Evolutionary conservation across 2,888 invertebrate species (phyloP), one percentile per base, ranked within the genome.

Genomic region (Netelia inedita): DNA sequence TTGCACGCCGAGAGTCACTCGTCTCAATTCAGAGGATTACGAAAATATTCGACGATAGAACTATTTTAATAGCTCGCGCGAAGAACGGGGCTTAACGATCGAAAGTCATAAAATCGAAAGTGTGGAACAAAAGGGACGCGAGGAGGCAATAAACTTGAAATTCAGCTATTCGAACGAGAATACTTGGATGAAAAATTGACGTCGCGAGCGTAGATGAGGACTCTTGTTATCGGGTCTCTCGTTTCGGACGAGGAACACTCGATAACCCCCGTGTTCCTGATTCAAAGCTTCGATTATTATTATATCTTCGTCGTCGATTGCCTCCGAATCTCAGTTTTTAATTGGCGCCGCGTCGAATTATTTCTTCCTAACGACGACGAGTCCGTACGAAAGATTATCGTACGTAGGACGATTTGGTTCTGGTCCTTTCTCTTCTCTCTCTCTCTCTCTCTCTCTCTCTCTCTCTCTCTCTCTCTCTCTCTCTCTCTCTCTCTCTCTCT

Each of bases 111-210:
- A n/a, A n/a, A n/a, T n/a, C n/a, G n/a, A n/a, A 59, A 21, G 1
- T 5, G 5, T 28, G 28, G 57, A 61, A 53, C 14, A n/a, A 76
- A 66, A 78, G 78, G 53, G 10, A 28, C 53, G 57, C 57, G 21
- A 46, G 46, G 46, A 28, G 43, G 50, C 59, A 50, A 73, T 73
- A 68, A 82, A 78, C 23, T 72, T 59, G 23, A 66, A 73, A 73
- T 68, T 78, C 68, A 72, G 59, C 43, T 73, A 68, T 82, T 57
- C 59, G 46, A 78, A 73, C 66, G 78, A 82, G 68, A 75, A 61
- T 73, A 78, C 50, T 53, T 43, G 59, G 23, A 79, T 74, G 71
- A 75, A 63, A 71, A 75, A 72, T 63, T 57, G 63, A 71, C 61
- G 55, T 50, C 65, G 65, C 55, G 19, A 55, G 21, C n/a, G 79